These are phyloP conservation scores for Lepidotrigona ventralis DNA, from an alignment of 1,140 invertebrate species.

Conservation along the genomic window DNA sequence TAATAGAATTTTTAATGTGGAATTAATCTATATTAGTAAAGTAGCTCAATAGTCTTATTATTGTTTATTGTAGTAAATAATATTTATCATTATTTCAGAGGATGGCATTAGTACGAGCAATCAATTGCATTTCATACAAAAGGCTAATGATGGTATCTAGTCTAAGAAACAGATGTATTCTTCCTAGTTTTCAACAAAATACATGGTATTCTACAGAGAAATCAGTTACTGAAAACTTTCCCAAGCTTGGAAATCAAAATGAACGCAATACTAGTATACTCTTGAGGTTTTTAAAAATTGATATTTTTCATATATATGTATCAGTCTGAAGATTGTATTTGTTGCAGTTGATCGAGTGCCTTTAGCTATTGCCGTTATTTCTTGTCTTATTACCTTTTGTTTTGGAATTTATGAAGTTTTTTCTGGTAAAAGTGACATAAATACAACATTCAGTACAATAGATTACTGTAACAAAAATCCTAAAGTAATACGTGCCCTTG, in stretches of 20 bases:
- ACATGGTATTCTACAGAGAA: slow-evolving; percentile 65
- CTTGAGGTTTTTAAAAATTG: slow-evolving; percentile 69
- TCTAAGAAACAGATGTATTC: slow-evolving; percentile 34
- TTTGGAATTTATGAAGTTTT: slow-evolving; percentile 90
- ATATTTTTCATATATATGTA: slow-evolving; percentile 65
- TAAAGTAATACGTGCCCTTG: slow-evolving; percentile 87
- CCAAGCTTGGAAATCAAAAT: slow-evolving; percentile 43
- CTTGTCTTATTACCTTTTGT: slow-evolving; percentile 86
- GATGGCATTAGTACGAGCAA: slow-evolving; percentile 69
- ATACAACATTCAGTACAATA: slow-evolving; percentile 90
- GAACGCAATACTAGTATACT: slow-evolving; percentile 59
- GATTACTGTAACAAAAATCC: slow-evolving; percentile 86
- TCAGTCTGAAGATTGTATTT: slow-evolving; percentile 29
- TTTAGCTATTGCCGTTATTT: slow-evolving; percentile 58
- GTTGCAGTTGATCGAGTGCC: slow-evolving; percentile 78
- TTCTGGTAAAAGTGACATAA: slow-evolving; percentile 89
- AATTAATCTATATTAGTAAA: neutral
- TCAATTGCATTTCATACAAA: slow-evolving; percentile 61
- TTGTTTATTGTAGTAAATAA: neutral
- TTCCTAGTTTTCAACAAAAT: slow-evolving; percentile 42
- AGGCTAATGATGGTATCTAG: slow-evolving; percentile 42
- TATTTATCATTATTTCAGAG: slow-evolving; percentile 46
- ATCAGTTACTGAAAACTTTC: slow-evolving; percentile 58
- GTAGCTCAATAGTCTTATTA: neutral
- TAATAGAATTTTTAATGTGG: no score